Percentiles rank a stretch among this genome's conserved stretches.
These are phyloP conservation scores for Arrhopalites spinosus DNA, from an alignment of 2,888 invertebrate genomes.

Conservation along the genomic window DNA sequence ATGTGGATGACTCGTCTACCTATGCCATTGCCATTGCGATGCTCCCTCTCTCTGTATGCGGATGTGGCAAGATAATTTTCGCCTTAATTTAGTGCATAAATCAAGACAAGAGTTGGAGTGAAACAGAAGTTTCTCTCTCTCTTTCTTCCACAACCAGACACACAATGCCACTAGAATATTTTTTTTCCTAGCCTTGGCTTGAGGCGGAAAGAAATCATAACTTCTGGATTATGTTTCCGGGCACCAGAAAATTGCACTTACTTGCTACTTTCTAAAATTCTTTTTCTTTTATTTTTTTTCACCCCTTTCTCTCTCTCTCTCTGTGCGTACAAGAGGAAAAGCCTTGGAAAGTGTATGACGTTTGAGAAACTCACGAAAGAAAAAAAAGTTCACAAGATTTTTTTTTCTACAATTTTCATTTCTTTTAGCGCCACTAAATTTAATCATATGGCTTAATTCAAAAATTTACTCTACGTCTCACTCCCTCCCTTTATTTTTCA, in stretches of 20 bases:
- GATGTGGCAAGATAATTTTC: constrained; percentile 25
- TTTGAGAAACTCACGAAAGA: background rate
- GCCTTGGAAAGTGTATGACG: background rate
- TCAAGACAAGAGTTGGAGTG: constrained; percentile 24
- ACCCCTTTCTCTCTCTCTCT: background rate
- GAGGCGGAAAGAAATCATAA: constrained; percentile 41
- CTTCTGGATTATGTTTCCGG: constrained; percentile 46
- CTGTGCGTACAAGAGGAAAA: no score
- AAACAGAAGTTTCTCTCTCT: constrained; percentile 15
- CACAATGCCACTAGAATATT: background rate
- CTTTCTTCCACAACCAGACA: background rate
- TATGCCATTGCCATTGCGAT: no score
- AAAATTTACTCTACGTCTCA: constrained; percentile 15
- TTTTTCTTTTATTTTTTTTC: background rate
- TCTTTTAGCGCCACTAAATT: constrained; percentile 21
- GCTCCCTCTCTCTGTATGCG: background rate
- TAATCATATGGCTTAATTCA: constrained; percentile 30
- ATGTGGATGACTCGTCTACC: background rate
- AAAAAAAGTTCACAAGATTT: constrained; percentile 7
- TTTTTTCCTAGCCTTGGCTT: background rate
- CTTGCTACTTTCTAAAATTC: constrained; percentile 1
- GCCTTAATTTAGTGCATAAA: constrained; percentile 24
- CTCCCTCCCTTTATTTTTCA: background rate
- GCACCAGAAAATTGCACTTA: constrained; percentile 33
- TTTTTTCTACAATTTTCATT: constrained; percentile 7